A percentile compares a stretch with the other conserved stretches of the same genome.
Evolutionary conservation across 2,888 invertebrate genomes (phyloP).

Genomic region (Oxycera nigricornis): DNA sequence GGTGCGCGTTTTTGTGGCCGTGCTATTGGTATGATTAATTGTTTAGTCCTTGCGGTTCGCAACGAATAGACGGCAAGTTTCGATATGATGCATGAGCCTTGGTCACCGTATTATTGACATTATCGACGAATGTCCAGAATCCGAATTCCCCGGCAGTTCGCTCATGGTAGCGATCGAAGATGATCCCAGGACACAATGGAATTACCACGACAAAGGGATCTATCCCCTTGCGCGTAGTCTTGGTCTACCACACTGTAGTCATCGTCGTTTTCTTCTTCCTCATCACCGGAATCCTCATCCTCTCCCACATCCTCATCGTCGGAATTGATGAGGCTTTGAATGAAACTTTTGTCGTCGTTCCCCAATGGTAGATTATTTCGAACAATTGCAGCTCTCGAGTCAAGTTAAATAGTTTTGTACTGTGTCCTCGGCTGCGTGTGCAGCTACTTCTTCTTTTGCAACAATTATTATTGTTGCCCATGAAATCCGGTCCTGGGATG

Average conservation of each 20-base stretch:
- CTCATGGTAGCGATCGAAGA: neutral
- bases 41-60: neutral
- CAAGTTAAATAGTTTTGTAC: neutral
- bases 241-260: neutral
- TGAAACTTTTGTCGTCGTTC: neutral
- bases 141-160: neutral
- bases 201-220: neutral
- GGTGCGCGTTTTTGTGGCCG: neutral
- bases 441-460: neutral
- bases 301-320: neutral
- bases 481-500: neutral
- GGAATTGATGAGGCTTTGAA: slow-evolving; percentile 7
- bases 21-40: neutral
- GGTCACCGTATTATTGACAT: neutral
- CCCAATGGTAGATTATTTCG: neutral
- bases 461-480: neutral
- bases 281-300: neutral
- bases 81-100: neutral
- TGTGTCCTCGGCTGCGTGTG: neutral
- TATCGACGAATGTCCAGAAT: neutral
- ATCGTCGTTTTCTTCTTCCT: neutral
- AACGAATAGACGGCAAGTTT: neutral
- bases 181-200: neutral
- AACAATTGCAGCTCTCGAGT: slow-evolving; percentile 3
- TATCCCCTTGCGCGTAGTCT: neutral